These are phyloP conservation scores for Rhodeus uyekii DNA, from an alignment of 2,797 vertebrate species.

Conservation along the genomic window DNA sequence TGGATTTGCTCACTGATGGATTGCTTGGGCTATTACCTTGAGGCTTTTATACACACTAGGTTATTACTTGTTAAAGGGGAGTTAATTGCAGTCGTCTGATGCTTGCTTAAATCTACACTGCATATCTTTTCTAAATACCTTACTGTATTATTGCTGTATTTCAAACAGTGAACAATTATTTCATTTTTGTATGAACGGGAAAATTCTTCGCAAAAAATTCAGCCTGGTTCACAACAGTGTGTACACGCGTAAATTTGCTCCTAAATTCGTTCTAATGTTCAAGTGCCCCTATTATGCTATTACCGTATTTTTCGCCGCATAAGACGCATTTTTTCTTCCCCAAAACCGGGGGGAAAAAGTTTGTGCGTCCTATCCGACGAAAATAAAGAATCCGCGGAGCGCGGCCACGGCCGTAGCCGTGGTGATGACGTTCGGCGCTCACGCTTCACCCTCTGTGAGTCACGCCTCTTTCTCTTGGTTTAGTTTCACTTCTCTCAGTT, in stretches of 20 bases:
- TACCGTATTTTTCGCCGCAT: too few species aligned
- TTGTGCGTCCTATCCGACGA: too few species aligned
- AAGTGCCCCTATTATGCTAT: too few species aligned
- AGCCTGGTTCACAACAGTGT: not conserved
- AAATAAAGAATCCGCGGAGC: too few species aligned
- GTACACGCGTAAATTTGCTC: not conserved
- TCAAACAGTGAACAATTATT: not conserved
- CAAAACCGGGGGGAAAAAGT: too few species aligned
- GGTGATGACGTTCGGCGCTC: too few species aligned
- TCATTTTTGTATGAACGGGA: not conserved
- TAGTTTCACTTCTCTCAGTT: too few species aligned
- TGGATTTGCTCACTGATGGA: constrained; percentile 17
- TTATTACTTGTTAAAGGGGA: constrained; percentile 2
- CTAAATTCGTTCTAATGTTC: not conserved
- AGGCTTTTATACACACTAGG: constrained; percentile 4
- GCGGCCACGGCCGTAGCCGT: too few species aligned
- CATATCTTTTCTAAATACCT: not conserved
- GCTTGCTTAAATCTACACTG: not conserved
- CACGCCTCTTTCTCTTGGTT: too few species aligned
- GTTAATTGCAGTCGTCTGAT: constrained; percentile 12
- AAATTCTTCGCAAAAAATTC: not conserved
- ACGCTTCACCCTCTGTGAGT: too few species aligned
- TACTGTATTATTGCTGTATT: not conserved
- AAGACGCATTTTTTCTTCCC: too few species aligned
- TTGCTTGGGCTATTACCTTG: constrained; percentile 22